Conservation (phyloP, 2,113 vertebrate genomes). For the Rhinopomastus cyanomelas region DNA sequence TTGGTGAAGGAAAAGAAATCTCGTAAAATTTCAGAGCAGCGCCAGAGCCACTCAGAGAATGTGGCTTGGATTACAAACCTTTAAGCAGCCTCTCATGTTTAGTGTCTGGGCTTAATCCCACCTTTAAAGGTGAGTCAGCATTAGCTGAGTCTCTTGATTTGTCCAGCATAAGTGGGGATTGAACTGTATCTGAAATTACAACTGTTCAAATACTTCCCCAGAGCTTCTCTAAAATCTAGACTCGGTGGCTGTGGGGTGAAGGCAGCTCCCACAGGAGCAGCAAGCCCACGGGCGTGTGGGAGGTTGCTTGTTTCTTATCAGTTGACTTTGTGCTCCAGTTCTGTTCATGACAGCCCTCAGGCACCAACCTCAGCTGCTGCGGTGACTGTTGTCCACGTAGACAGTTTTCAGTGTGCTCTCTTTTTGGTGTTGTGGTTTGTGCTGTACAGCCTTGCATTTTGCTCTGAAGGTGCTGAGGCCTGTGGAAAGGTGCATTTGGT, state of each 20-base stretch:
- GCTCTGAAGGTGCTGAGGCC: neutral
- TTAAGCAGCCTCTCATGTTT: neutral
- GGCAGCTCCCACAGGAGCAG: neutral
- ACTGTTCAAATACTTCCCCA: neutral
- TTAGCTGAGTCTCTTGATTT: neutral
- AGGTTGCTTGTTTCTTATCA: neutral
- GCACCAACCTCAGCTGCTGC: neutral
- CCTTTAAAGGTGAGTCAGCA: neutral
- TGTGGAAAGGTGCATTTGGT: constrained; percentile 16
- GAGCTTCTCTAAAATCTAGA: neutral
- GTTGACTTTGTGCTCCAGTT: neutral
- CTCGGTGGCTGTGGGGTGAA: neutral
- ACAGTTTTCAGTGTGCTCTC: neutral
- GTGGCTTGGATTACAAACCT: neutral
- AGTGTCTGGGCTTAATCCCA: neutral
- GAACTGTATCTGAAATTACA: neutral
- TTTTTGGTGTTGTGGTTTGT: neutral
- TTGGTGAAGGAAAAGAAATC: neutral
- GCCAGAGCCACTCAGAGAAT: neutral
- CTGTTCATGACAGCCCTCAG: neutral
- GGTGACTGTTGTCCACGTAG: accelerated
- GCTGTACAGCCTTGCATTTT: neutral
- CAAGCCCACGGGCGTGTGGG: neutral
- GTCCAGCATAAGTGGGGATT: neutral
- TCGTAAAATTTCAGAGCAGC: neutral